These are phyloP conservation scores for Hypsopygia costalis DNA, from an alignment of 2,888 invertebrate species.

Conservation along the genomic window DNA sequence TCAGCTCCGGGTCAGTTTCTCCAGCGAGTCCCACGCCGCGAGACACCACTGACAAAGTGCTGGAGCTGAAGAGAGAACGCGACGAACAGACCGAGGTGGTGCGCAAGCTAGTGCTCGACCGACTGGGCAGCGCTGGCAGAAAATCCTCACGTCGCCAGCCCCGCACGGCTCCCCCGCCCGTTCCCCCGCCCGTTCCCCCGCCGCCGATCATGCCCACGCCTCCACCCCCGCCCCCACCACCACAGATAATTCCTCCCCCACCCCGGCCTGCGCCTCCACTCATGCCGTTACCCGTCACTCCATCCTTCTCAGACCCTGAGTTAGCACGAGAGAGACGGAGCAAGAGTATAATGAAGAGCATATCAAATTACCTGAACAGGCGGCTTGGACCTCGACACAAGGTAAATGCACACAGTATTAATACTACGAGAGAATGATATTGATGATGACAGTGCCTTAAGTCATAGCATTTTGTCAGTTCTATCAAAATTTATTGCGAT, in stretches of 20 bases:
- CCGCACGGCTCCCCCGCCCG: slow-evolving; percentile 33
- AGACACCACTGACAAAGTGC: slow-evolving; percentile 82
- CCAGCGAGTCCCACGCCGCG: slow-evolving; percentile 63
- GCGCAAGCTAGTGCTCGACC: slow-evolving; percentile 90
- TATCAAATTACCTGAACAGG: slow-evolving; percentile 90
- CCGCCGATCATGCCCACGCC: slow-evolving; percentile 35
- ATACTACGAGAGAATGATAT: too few species aligned
- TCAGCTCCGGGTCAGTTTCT: slow-evolving; percentile 49
- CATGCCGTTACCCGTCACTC: slow-evolving; percentile 51
- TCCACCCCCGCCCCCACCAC: slow-evolving; percentile 29
- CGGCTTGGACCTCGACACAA: slow-evolving; percentile 83
- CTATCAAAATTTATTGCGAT: not conserved
- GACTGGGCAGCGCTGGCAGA: slow-evolving; percentile 69
- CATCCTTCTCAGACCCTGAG: slow-evolving; percentile 81
- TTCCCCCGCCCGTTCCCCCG: slow-evolving; percentile 52
- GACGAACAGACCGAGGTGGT: slow-evolving; percentile 92
- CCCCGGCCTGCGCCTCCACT: slow-evolving; percentile 47
- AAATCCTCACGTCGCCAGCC: slow-evolving; percentile 36
- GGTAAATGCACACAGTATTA: slow-evolving; percentile 44
- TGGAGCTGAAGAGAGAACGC: slow-evolving; percentile 89
- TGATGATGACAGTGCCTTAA: too few species aligned
- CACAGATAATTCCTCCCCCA: slow-evolving; percentile 27
- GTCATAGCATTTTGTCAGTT: not conserved
- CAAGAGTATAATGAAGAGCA: slow-evolving; percentile 91
- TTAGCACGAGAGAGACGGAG: slow-evolving; percentile 82